A percentile compares a stretch with the other conserved stretches of the same genome.
Conservation (phyloP, 2,113 vertebrate species). For the Indicator indicator region DNA sequence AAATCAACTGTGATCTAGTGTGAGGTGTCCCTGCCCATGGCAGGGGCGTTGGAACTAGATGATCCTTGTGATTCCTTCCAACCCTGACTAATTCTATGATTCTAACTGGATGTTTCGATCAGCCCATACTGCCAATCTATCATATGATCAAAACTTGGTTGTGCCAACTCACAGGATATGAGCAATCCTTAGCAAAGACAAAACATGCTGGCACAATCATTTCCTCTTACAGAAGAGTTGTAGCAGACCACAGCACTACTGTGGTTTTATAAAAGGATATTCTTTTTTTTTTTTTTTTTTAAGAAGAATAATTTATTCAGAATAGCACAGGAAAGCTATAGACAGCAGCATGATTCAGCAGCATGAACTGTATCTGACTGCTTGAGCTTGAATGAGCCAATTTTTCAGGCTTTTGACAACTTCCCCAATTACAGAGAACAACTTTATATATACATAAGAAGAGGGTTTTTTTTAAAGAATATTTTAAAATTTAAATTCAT, state of each 20-base stretch:
- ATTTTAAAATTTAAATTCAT: background rate
- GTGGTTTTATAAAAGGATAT: background rate
- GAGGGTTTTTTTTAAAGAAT: background rate
- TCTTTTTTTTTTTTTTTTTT: background rate
- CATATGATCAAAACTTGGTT: background rate
- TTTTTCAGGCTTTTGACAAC: background rate
- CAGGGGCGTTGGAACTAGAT: too few species aligned
- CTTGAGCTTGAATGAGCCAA: background rate
- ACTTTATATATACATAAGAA: background rate
- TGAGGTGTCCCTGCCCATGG: too few species aligned
- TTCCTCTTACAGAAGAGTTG: background rate
- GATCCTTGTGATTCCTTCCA: too few species aligned
- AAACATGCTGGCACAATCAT: background rate
- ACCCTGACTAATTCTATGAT: too few species aligned
- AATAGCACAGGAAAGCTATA: background rate
- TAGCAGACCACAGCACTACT: background rate
- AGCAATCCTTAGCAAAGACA: background rate
- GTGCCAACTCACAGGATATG: background rate
- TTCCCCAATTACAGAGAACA: background rate
- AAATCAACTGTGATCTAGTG: background rate
- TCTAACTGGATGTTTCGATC: background rate
- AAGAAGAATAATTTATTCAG: background rate
- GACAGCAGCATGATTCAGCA: background rate
- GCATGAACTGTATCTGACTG: background rate
- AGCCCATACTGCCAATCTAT: background rate